phyloP scores from a whole-genome alignment of 2,888 invertebrate genomes.

The Pomacea canaliculata region DNA sequence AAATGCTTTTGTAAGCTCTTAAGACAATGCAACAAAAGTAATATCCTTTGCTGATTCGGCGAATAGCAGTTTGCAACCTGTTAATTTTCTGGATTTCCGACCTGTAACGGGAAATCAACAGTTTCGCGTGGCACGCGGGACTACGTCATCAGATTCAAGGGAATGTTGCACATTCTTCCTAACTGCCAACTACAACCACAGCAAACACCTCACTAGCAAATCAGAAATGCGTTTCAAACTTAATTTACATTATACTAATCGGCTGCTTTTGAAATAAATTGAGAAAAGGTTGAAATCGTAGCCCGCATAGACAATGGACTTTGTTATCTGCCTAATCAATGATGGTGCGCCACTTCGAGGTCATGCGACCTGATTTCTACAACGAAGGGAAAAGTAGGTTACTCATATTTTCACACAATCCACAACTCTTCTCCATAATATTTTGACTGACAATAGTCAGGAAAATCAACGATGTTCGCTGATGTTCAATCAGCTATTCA shows the following conservation, averaged over 20 bases:
- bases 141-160: slow-evolving; percentile 27
- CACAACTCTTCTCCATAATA: neutral
- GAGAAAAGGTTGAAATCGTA: slow-evolving; percentile 28
- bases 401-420: neutral
- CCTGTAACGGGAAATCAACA: slow-evolving; percentile 26
- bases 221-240: no score
- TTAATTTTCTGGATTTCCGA: slow-evolving; percentile 18
- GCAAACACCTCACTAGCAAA: no score
- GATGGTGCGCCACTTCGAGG: slow-evolving; percentile 29
- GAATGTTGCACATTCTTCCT: neutral
- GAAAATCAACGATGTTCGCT: neutral
- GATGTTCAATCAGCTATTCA: neutral
- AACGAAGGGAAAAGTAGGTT: slow-evolving; percentile 10
- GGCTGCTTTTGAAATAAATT: no score
- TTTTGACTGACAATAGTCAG: neutral
- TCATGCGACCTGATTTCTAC: slow-evolving; percentile 37
- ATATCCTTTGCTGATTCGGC: no score
- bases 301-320: slow-evolving; percentile 17
- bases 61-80: slow-evolving; percentile 20
- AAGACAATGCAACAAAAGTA: no score
- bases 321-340: slow-evolving; percentile 24
- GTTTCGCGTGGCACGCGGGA: slow-evolving; percentile 36
- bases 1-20: no score
- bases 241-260: no score
- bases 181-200: no score